These are phyloP conservation scores for Danio jaintianensis DNA, from an alignment of 2,797 vertebrate genomes.

Conservation along the genomic window DNA sequence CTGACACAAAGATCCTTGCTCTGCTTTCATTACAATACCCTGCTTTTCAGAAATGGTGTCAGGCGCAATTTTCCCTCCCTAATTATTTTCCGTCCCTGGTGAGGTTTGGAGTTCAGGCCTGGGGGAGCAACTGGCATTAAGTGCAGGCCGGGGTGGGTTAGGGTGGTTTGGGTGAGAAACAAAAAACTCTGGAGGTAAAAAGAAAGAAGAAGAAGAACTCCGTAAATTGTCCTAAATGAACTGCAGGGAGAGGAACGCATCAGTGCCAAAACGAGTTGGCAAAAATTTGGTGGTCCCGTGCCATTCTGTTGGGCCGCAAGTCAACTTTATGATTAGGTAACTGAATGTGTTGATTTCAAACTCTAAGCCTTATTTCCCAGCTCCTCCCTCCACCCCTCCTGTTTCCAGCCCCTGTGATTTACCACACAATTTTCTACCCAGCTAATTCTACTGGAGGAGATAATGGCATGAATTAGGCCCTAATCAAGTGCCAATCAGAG, in stretches of 20 bases:
- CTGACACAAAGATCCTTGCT: constrained; percentile 81
- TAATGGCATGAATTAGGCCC: constrained; percentile 93
- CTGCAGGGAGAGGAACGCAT: constrained; percentile 17
- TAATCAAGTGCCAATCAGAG: constrained; percentile 98
- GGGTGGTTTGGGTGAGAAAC: constrained; percentile 50
- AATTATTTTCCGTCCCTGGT: constrained; percentile 83
- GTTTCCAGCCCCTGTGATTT: constrained; percentile 80
- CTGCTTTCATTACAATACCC: constrained; percentile 86
- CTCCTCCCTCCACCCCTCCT: constrained; percentile 26
- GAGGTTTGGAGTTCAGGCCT: constrained; percentile 82
- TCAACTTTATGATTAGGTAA: constrained; percentile 38
- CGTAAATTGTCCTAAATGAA: constrained; percentile 50
- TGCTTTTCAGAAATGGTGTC: constrained; percentile 87
- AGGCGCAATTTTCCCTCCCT: constrained; percentile 85
- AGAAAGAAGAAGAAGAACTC: constrained; percentile 22
- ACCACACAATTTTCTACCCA: constrained; percentile 91
- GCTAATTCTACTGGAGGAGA: constrained; percentile 93
- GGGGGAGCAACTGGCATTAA: constrained; percentile 69
- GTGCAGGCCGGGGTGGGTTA: constrained; percentile 63
- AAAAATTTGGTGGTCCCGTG: constrained; percentile 1
- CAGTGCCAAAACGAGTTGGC: constrained; percentile 35
- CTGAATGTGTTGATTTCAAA: constrained; percentile 22
- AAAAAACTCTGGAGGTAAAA: constrained; percentile 26
- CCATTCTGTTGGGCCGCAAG: constrained; percentile 15
- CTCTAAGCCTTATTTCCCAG: constrained; percentile 20